Evolutionary conservation across 2,888 invertebrate genomes (phyloP), one percentile per base, ranked within the genome.

Genomic region (Nomada flava): DNA sequence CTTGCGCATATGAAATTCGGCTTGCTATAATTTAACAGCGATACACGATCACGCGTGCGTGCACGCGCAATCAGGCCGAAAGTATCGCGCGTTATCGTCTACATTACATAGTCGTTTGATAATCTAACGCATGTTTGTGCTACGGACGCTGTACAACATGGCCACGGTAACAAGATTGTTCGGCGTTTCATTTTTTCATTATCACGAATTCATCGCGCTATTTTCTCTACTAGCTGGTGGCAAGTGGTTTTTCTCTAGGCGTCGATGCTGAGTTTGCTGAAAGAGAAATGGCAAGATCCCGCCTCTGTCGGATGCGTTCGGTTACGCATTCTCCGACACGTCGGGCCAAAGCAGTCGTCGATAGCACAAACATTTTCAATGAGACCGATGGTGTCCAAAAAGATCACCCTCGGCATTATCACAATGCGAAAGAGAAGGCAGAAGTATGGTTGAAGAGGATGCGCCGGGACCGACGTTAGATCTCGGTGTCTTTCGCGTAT

Each of bases 401-500:
- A 20, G 29, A 64, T 47, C 83, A 79, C 71, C 84, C 44, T 69
- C 83, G 87, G 79, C 63, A 57, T 83, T 88, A 88, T 88, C 88
- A 88, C 88, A 88, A 88, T 88, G 77, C 75, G 62, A 68, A 76
- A 67, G 67, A 82, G 52, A 78, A 53, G 72, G 63, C 63, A 57
- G 63, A 53, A 53, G 50, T 52, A 47, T 36, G 29, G 20, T 26
- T 10, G 52, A 42, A 36, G 42, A 26, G 52, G 13, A 10, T 11
- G 62, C 47, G 5, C 13, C 44, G 23, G 20, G 42, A 57, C 18
- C 2, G 50, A 7, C 15, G 52, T 96, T 97, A 97, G 94, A 97
- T 97, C 94, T 97, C 97, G 76, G 97, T 97, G 94, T 97, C 97
- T 94, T 97, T 97, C 90, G 96, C 96, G 93, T 95, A 97, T 92